Evolutionary conservation across 2,113 vertebrate species (phyloP).

Genomic region (Ptilorrhoa leucosticta): DNA sequence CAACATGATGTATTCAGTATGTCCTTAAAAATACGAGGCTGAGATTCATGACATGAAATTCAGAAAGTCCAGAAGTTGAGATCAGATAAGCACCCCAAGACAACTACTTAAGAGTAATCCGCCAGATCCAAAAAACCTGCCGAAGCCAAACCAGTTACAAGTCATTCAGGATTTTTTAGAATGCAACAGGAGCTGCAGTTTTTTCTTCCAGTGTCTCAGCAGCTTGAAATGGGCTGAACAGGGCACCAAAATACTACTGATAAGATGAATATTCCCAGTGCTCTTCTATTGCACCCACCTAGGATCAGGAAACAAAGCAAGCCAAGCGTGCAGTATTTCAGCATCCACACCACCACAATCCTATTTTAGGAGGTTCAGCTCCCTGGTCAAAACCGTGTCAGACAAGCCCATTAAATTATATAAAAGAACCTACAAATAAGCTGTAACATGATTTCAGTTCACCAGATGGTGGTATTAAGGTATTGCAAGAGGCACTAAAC

Average conservation of each 20-base stretch:
- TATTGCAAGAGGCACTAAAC: background rate
- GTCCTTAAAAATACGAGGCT: background rate
- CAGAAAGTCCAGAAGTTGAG: background rate
- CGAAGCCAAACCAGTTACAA: background rate
- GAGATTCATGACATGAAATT: background rate
- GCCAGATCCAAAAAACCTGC: background rate
- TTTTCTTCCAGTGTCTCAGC: background rate
- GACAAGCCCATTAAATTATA: background rate
- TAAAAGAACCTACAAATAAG: background rate
- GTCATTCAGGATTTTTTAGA: background rate
- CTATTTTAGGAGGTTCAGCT: background rate
- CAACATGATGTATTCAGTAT: background rate
- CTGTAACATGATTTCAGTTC: background rate
- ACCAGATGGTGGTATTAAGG: slow-evolving; percentile 36
- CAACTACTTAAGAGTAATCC: background rate
- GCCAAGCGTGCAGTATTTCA: rapidly evolving
- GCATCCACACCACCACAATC: background rate
- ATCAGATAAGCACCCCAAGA: background rate
- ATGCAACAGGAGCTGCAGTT: background rate
- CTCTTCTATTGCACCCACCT: background rate
- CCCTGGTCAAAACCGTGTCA: background rate
- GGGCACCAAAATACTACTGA: background rate
- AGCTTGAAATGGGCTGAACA: background rate
- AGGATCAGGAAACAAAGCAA: background rate
- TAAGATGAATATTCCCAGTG: rapidly evolving